Evolutionary conservation across 2,797 vertebrate genomes (phyloP), one percentile per base, ranked within the genome.

Genomic region (Bovichtus variegatus): DNA sequence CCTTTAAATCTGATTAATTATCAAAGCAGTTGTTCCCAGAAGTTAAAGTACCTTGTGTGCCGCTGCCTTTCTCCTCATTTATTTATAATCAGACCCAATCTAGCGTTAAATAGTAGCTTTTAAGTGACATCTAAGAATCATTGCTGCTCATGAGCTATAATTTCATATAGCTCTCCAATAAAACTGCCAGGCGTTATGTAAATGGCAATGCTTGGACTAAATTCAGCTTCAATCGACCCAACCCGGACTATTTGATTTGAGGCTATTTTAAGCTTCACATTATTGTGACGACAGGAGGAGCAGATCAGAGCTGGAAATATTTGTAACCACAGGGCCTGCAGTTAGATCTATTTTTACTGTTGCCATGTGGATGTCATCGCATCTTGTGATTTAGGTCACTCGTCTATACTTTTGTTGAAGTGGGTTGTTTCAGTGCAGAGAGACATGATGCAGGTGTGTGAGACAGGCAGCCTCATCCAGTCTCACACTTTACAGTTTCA

Each of bases 271-370:
- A 91, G 83, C 63, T 18, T 0, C 18, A 53, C 59, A 0, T 74
- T 59, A 63, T 72, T 78, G 59, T 74, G 80, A 74, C 23, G 31
- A 76, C 62, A 75, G 46, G 51, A 82, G 75, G 41, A 76, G 63
- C 71, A 51, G 71, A 79, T 78, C 80, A 54, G 59, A 16, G 62
- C 87, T 82, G 58, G 83, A 88, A 81, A 83, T 89, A 85, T 86
- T 78, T 87, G 65, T 38, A 77, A 64, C 60, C 55, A 55, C 58
- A 4, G 41, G 58, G 57, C 65, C 71, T 29, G 72, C 47, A 82
- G 69, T 91, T 80, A 80, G 82, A 91, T 92, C 83, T 90, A 93
- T 91, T 92, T 93, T 91, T 91, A 79, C 71, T 55, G 74, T 62
- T 86, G 69, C 67, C 73, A 76, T 73, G 70, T 76, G 50, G 62